These are phyloP conservation scores for Philhelius pedissequus DNA, from an alignment of 2,888 invertebrate genomes.

Conservation along the genomic window DNA sequence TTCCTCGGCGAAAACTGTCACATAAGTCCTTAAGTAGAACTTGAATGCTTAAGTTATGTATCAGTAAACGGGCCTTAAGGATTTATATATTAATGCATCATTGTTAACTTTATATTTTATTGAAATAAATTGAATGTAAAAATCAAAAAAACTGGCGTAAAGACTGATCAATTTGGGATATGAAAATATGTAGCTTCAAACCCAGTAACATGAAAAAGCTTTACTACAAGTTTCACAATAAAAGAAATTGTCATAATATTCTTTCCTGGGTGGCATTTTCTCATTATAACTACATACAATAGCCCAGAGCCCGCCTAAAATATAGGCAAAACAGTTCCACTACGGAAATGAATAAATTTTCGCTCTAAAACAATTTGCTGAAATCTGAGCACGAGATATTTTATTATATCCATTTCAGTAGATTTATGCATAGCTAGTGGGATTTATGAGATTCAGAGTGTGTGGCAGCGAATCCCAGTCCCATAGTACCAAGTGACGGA, in stretches of 20 bases:
- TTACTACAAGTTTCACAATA: background rate
- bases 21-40: too few species aligned
- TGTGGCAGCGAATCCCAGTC: conserved; percentile 47
- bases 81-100: too few species aligned
- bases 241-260: conserved; percentile 35
- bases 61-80: too few species aligned
- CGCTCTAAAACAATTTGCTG: conserved; percentile 64
- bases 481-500: too few species aligned
- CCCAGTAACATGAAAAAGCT: background rate
- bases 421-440: conserved; percentile 53
- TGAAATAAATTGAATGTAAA: too few species aligned
- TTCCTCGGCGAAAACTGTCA: too few species aligned
- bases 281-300: background rate
- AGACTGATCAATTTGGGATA: too few species aligned
- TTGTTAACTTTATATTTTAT: too few species aligned
- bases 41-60: too few species aligned
- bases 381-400: conserved; percentile 67
- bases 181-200: too few species aligned
- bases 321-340: conserved; percentile 29
- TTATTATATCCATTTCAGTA: conserved; percentile 64
- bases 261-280: conserved; percentile 31
- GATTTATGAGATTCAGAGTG: conserved; percentile 55
- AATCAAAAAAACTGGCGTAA: too few species aligned
- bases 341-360: conserved; percentile 65
- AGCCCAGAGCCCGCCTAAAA: too few species aligned